phyloP scores from a whole-genome alignment of 2,113 vertebrate genomes.

The Stigmatopora nigra region DNA sequence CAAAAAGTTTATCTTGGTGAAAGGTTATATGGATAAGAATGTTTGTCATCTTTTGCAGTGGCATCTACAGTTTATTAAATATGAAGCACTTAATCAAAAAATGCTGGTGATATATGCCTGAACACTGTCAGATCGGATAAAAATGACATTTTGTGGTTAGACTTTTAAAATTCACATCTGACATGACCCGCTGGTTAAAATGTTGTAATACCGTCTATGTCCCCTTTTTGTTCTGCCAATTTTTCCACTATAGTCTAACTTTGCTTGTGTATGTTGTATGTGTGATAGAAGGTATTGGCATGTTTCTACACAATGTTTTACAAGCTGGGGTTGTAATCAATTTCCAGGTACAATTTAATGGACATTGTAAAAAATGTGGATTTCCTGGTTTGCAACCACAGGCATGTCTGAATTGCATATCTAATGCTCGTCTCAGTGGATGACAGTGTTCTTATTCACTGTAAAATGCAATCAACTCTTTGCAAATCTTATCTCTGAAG shows the following conservation, averaged over 20 bases:
- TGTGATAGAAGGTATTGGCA: slow-evolving; percentile 13
- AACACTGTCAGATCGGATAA: too few relatives aligned
- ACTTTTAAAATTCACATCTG: slow-evolving; percentile 38
- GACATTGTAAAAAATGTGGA: slow-evolving; percentile 69
- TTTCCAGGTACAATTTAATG: slow-evolving; percentile 75
- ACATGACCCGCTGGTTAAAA: slow-evolving; percentile 36
- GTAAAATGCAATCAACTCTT: slow-evolving; percentile 21
- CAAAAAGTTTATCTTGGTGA: too few relatives aligned
- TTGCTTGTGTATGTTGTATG: slow-evolving; percentile 14
- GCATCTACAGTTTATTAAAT: too few relatives aligned
- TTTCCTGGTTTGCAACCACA: slow-evolving; percentile 61
- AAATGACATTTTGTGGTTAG: background rate
- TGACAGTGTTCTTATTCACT: slow-evolving; percentile 13
- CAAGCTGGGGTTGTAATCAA: slow-evolving; percentile 65
- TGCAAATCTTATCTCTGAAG: slow-evolving; percentile 17
- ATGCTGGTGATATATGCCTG: too few relatives aligned
- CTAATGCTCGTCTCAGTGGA: slow-evolving; percentile 46
- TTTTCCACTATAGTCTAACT: slow-evolving; percentile 10
- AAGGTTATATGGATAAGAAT: too few relatives aligned
- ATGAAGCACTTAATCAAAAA: too few relatives aligned
- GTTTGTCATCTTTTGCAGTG: background rate
- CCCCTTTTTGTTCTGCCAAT: slow-evolving; percentile 21
- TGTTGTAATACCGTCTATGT: slow-evolving; percentile 33
- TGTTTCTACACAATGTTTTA: slow-evolving; percentile 6
- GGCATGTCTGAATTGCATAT: slow-evolving; percentile 66